These are phyloP conservation scores for Apeltes quadracus DNA, from an alignment of 2,113 vertebrate species.

Conservation along the genomic window DNA sequence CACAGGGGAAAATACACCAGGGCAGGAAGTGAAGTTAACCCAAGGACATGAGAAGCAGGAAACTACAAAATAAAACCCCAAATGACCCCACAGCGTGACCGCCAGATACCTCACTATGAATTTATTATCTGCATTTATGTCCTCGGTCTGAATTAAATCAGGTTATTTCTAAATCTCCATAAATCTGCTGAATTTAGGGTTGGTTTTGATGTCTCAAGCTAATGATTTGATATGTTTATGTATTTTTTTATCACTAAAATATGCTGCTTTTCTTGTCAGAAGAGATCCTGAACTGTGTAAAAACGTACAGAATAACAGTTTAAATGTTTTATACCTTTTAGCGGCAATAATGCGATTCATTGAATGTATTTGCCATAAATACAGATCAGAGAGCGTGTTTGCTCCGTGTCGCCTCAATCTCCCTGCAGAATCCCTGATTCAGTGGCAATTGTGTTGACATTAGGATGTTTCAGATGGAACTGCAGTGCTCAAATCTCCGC, in stretches of 20 bases:
- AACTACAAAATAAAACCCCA: too few relatives aligned
- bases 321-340: too few relatives aligned
- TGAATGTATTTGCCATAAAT: constrained; percentile 32
- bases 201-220: constrained; percentile 10
- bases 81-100: too few relatives aligned
- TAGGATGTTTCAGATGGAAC: constrained; percentile 65
- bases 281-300: not conserved
- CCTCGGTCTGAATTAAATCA: constrained; percentile 38
- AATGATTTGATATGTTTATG: constrained; percentile 7
- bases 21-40: too few relatives aligned
- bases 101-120: constrained; percentile 19
- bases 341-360: not conserved
- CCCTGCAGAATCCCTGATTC: constrained; percentile 54
- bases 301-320: too few relatives aligned
- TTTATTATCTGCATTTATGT: constrained; percentile 21
- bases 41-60: too few relatives aligned
- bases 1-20: too few relatives aligned
- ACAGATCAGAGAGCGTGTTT: constrained; percentile 45
- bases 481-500: constrained; percentile 65
- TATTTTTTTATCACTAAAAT: constrained; percentile 3
- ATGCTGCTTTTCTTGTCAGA: not conserved
- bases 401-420: constrained; percentile 55
- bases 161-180: constrained; percentile 48
- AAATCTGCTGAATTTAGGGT: constrained; percentile 45
- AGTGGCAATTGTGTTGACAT: constrained; percentile 62